Evolutionary conservation across 2,113 vertebrate genomes (phyloP), one percentile per base, ranked within the genome.

Genomic region (Embiotoca jacksoni): DNA sequence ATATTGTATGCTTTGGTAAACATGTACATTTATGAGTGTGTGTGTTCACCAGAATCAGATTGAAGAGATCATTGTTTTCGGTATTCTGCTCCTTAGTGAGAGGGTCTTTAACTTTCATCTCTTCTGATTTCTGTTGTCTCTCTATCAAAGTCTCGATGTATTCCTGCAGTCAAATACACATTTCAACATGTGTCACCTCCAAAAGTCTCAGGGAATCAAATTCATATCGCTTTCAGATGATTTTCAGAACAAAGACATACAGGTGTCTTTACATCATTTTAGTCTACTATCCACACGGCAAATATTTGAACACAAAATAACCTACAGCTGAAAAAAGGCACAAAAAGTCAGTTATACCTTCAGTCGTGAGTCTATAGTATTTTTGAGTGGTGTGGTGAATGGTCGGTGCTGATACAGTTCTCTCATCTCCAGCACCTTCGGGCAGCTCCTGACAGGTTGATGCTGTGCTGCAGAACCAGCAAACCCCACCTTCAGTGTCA

Each of bases 61-160:
- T 88, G 47, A 96, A 93, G 33, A 98, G 93, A 37, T 94, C 89
- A 5, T 92, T 89, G 23, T 96, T 94, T 0, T 87, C 93, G 59
- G 78, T 69, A 23, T 79, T 90, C 82, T 98, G 96, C 44, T 96
- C 92, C 62, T 94, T 85, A 0, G 91, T 92, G 72, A 94, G 93
- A 78, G 95, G 96, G 32, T 96, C 96, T 90, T 96, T 97, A 39
- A 96, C 54, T 9, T 88, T 91, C 87, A 94, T 94, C 53, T 96
- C 92, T 71, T 95, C 93, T 13, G 91, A 86, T 10, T 89, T 89
- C 68, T 91, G 84, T 85, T 97, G 94, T 77, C 91, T 94, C 79
- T 92, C 92, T 75, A 97, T 91, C 69, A 97, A 88, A 57, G 92
- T 88, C 60, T 96, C 92, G 8, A 98, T 93, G 69, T 97, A 98